Evolutionary conservation across 2,797 vertebrate genomes (phyloP).

Genomic region (Cyprinodon diabolis): DNA sequence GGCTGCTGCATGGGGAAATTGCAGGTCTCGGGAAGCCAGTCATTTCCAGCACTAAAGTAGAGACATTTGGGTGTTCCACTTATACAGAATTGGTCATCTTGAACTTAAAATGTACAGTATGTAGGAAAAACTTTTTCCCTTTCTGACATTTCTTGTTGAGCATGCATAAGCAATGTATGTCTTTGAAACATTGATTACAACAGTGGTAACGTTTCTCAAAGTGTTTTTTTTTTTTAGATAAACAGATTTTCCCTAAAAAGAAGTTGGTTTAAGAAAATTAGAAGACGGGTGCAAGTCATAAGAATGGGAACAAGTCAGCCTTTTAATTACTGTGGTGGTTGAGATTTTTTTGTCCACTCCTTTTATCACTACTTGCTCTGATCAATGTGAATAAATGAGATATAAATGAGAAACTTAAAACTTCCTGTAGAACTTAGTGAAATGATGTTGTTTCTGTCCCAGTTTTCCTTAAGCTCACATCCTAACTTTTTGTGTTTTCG

Average conservation of each 20-base stretch:
- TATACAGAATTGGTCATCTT: not conserved
- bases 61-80: not conserved
- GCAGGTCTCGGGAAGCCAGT: not conserved
- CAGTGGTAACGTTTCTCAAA: not conserved
- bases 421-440: no score
- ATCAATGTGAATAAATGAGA: no score
- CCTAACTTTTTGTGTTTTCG: slow-evolving; percentile 5
- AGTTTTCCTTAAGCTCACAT: not conserved
- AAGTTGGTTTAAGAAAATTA: no score
- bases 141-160: not conserved
- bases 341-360: no score
- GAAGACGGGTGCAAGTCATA: no score
- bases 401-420: no score
- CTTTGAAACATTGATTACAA: not conserved
- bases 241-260: no score
- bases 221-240: no score
- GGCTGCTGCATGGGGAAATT: not conserved
- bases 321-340: no score
- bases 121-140: not conserved
- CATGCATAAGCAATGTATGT: not conserved
- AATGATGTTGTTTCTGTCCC: not conserved
- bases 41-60: not conserved
- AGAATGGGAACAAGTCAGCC: no score
- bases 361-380: no score
- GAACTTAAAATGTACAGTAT: not conserved